Percentiles rank a stretch among this genome's conserved stretches.
These are phyloP conservation scores for Drosophila paulistorum DNA, from an alignment of 1,140 invertebrate genomes.

Conservation along the genomic window DNA sequence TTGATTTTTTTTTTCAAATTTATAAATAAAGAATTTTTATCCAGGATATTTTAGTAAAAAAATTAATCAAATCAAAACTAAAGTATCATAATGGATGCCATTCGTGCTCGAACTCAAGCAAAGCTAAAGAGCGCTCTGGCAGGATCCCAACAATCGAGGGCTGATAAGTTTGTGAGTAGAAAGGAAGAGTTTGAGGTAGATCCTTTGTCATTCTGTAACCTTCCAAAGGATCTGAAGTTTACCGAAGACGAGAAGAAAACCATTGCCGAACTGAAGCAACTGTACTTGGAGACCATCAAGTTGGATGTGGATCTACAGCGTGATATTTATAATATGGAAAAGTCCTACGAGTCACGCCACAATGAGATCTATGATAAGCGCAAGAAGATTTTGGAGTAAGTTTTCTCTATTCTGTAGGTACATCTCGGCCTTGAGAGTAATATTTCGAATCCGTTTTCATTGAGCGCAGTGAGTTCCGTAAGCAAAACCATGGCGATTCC, in stretches of 20 bases:
- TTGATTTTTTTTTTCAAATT: constrained; percentile 4
- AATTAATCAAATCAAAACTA: not conserved
- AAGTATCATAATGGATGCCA: not conserved
- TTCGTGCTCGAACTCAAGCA: not conserved
- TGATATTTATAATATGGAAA: constrained; percentile 94
- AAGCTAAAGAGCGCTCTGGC: not conserved
- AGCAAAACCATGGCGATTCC: constrained; percentile 60
- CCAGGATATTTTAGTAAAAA: not conserved
- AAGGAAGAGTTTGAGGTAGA: too few relatives aligned
- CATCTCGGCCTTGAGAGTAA: too few relatives aligned
- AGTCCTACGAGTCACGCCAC: constrained; percentile 86
- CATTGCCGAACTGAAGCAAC: constrained; percentile 93
- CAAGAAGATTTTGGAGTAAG: constrained; percentile 71
- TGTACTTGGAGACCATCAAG: constrained; percentile 91
- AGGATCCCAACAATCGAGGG: not conserved
- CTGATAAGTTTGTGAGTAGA: constrained; percentile 41
- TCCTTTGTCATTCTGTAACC: too few relatives aligned
- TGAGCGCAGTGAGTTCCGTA: constrained; percentile 50
- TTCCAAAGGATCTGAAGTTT: constrained; percentile 34
- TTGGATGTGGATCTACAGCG: constrained; percentile 94
- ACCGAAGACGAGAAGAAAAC: constrained; percentile 88
- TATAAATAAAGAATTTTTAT: not conserved
- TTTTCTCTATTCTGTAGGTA: too few relatives aligned
- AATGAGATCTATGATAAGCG: constrained; percentile 43
- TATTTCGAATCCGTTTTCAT: too few relatives aligned